Evolutionary conservation across 2,113 vertebrate species (phyloP).

Genomic region (Mormyrus iriodes): DNA sequence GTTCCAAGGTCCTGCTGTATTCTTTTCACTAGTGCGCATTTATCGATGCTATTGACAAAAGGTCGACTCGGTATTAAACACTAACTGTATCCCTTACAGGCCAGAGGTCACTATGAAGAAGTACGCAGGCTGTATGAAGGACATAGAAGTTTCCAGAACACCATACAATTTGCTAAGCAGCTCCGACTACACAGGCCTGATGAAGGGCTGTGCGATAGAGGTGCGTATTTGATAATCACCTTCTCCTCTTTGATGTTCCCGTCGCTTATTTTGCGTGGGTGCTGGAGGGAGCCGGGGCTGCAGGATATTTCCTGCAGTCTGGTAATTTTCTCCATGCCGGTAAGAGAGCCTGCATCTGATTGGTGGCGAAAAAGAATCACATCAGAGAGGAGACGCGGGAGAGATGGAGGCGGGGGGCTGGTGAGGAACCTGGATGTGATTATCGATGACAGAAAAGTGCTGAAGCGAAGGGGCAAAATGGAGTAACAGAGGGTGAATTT

Average conservation of each 20-base stretch:
- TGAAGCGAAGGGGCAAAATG: neutral
- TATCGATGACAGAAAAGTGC: neutral
- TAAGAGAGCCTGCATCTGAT: neutral
- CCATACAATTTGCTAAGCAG: constrained; percentile 90
- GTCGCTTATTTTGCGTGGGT: constrained; percentile 19
- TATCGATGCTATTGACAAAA: neutral
- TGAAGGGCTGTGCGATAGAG: constrained; percentile 87
- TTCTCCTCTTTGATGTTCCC: neutral
- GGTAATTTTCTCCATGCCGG: neutral
- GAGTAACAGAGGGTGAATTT: neutral
- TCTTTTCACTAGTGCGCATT: neutral
- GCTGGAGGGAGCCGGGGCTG: neutral
- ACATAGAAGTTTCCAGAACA: constrained; percentile 92
- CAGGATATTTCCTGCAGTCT: neutral
- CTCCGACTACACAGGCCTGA: constrained; percentile 85
- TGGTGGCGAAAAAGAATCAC: neutral
- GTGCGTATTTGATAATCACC: constrained; percentile 50
- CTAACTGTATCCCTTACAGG: constrained; percentile 49
- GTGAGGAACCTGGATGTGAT: neutral
- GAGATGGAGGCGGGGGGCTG: neutral
- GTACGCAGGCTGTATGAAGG: constrained; percentile 85
- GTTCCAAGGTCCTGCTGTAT: no score
- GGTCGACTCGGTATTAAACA: neutral
- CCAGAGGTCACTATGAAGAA: constrained; percentile 82
- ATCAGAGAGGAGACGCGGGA: neutral